Base-by-base conservation (phyloP, 1,140 invertebrate species). In the Riptortus pedestris region DNA sequence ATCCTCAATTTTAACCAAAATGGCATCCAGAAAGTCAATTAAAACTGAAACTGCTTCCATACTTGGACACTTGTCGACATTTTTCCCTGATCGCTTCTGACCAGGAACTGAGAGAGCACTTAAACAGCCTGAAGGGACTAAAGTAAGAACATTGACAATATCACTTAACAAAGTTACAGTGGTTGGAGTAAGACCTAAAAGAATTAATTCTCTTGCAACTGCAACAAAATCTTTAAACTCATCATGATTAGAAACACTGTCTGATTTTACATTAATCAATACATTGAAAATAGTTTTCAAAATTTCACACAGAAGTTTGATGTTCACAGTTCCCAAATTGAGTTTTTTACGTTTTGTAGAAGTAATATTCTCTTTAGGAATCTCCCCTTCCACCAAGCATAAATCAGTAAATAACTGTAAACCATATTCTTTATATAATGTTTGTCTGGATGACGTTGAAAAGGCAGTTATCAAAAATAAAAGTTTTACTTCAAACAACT, bases 31-130 rank as follows among this genome's bases (percentile, higher is more conserved):
- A 69, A 87, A 85, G 29, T 82, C 71, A 2, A 89, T 70, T 12
- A 90, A 74, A 12, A 82, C 75, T n/a, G 79, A 78, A 55, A 90
- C 71, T 26, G 85, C 81, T 69, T 85, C 80, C 76, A 90, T 83
- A 71, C 88, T 86, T 68, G 80, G 81, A 2, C 80, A 83, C 70
- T 87, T 83, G 73, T 74, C 79, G 22, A 72, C 70, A 18, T 66
- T 43, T 26, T 12, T 64, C 55, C 38, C 59, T 63, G 28, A 51
- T 12, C 20, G 27, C n/a, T n/a, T 66, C 43, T 43, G 55, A 59
- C 18, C 74, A 70, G 59, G 38, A 2, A 63, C n/a, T 24, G 64
- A 60, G 33, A 67, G 48, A 45, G 5, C 4, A 20, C 47, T 14
- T 60, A 57, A 67, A 60, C 60, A 64, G 55, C 60, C 26, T 7